Evolutionary conservation across 2,797 vertebrate genomes (phyloP).

Genomic region (Limosa lapponica): DNA sequence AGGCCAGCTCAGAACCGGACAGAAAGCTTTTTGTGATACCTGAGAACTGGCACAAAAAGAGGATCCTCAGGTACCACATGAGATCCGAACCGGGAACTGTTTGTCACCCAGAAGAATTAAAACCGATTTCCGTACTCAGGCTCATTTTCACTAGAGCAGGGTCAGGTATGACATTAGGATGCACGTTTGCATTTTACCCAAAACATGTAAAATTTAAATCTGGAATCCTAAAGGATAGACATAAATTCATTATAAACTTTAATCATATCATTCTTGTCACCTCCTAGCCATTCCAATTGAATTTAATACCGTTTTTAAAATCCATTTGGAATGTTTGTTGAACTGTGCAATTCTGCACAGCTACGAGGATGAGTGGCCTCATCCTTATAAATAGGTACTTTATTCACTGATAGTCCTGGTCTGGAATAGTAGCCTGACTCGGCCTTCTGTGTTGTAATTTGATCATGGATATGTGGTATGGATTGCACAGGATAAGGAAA

Average conservation of each 20-base stretch:
- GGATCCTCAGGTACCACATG: not conserved
- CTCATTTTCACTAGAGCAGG: not conserved
- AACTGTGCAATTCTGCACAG: not conserved
- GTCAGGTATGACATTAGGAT: not conserved
- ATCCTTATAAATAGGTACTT: not conserved
- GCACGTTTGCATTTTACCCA: not conserved
- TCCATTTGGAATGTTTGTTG: not conserved
- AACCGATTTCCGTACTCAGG: not conserved
- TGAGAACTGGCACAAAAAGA: not conserved
- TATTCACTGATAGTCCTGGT: not conserved
- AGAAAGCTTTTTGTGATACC: not conserved
- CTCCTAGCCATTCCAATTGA: not conserved
- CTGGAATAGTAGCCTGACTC: not conserved
- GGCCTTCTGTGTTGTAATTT: not conserved
- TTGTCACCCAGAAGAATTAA: not conserved
- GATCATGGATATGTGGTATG: not conserved
- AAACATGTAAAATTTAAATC: not conserved
- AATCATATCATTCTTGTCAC: rapidly evolving
- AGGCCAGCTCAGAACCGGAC: not conserved
- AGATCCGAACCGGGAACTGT: not conserved
- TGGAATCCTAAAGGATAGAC: not conserved
- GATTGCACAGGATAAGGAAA: conserved; percentile 84
- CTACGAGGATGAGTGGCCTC: not conserved
- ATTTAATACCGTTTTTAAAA: not conserved
- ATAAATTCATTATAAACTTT: not conserved